Evolutionary conservation across 1,140 invertebrate genomes (phyloP).

Genomic region (Drosophila mojavensis): DNA sequence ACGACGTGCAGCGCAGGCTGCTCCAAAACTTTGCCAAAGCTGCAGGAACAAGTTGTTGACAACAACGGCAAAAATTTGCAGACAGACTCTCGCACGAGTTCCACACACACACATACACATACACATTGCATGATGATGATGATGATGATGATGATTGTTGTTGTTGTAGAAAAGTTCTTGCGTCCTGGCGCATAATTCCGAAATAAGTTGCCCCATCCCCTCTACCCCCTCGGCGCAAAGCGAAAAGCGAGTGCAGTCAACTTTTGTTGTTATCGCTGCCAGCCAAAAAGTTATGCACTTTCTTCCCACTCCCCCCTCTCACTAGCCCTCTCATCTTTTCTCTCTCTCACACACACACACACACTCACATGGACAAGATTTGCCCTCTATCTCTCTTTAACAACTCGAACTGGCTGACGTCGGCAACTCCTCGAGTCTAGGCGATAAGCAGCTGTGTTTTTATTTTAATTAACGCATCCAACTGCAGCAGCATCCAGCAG

Average conservation of each 20-base stretch:
- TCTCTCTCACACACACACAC: not conserved
- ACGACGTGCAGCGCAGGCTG: conserved; percentile 20
- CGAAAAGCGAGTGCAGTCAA: conserved; percentile 56
- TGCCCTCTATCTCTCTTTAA: not conserved
- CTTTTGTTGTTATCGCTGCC: conserved; percentile 70
- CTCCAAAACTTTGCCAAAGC: conserved; percentile 36
- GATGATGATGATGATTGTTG: conserved; percentile 4
- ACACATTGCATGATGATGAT: conserved; percentile 5
- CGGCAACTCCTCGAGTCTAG: conserved; percentile 18
- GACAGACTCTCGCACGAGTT: conserved; percentile 8
- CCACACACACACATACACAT: not conserved
- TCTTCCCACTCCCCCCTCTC: conserved; percentile 1
- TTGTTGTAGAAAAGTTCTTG: conserved; percentile 44
- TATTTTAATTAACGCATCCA: conserved; percentile 75
- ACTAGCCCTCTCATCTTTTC: not conserved
- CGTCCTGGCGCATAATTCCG: conserved; percentile 70
- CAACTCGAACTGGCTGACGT: conserved; percentile 13
- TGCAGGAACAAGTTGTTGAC: conserved; percentile 64
- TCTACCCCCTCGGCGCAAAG: not conserved
- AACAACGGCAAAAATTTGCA: conserved; percentile 60
- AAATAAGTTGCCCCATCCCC: conserved; percentile 56
- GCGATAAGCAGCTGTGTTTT: conserved; percentile 57
- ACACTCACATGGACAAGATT: not conserved
- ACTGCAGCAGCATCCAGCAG: conserved; percentile 33
- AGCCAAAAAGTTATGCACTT: conserved; percentile 56